Evolutionary conservation across 2,888 invertebrate genomes (phyloP).

Genomic region (Aricia artaxerxes): DNA sequence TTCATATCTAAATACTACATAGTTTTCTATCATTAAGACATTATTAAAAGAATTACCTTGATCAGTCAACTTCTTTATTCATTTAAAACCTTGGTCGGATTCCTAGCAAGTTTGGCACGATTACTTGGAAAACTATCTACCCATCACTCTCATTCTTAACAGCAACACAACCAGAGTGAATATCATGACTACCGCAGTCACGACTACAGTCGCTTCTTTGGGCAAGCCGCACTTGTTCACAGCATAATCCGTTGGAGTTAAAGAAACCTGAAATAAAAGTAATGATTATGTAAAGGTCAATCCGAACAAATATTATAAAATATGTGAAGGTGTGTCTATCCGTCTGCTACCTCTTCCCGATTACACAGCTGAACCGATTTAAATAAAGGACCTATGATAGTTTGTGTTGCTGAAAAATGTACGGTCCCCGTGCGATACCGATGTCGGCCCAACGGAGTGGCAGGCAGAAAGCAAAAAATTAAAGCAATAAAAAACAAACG

Average conservation of each 20-base stretch:
- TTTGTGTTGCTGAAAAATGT: too few species aligned
- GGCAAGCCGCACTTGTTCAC: constrained; percentile 65
- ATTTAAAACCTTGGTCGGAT: neutral
- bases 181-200: constrained; percentile 54
- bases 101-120: neutral
- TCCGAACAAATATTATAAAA: neutral
- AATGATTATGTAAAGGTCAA: neutral
- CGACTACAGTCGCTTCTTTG: constrained; percentile 56
- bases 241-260: constrained; percentile 56
- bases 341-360: too few species aligned
- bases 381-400: too few species aligned
- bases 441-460: too few species aligned
- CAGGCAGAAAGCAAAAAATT: too few species aligned
- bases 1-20: neutral
- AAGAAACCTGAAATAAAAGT: constrained; percentile 55
- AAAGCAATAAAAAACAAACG: too few species aligned
- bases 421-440: too few species aligned
- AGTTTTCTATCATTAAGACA: neutral
- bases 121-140: constrained; percentile 45
- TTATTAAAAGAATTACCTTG: neutral
- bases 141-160: constrained; percentile 45
- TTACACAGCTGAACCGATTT: too few species aligned
- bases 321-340: too few species aligned
- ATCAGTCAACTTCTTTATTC: neutral
- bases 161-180: constrained; percentile 46